Percentiles rank a stretch among this genome's conserved stretches.
phyloP scores from a whole-genome alignment of 1,140 invertebrate genomes.

The Nilaparvata lugens region DNA sequence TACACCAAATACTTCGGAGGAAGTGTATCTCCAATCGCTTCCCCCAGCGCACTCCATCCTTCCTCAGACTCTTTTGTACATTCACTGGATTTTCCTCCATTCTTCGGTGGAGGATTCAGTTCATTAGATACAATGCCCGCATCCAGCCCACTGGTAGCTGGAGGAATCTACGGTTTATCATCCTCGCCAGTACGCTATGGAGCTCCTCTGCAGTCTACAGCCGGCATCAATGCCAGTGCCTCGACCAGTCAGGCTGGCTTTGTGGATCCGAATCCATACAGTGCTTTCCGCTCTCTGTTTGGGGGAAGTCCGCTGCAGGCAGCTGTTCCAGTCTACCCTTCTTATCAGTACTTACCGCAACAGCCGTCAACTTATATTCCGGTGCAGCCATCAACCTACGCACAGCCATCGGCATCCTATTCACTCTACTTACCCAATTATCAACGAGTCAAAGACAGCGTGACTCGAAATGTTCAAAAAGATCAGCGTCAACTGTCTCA shows the following conservation, averaged over 20 bases:
- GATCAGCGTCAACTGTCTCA: not conserved
- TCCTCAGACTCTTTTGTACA: conserved; percentile 11
- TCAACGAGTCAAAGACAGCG: not conserved
- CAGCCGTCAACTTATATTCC: not conserved
- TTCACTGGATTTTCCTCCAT: conserved; percentile 11
- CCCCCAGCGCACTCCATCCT: not conserved
- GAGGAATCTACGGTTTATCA: not conserved
- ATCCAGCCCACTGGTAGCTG: not conserved
- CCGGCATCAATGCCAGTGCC: not conserved
- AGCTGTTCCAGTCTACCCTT: not conserved
- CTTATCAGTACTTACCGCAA: conserved; percentile 4
- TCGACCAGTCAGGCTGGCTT: not conserved
- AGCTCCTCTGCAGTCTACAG: not conserved
- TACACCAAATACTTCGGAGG: conserved; percentile 13
- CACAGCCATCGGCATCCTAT: not conserved
- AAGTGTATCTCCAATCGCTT: not conserved
- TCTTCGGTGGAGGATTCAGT: conserved; percentile 8
- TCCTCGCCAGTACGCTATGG: not conserved
- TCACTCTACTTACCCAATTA: not conserved
- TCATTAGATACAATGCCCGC: not conserved
- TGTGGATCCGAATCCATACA: conserved; percentile 6
- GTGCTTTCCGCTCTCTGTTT: conserved; percentile 8
- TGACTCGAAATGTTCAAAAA: not conserved
- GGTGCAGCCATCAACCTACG: not conserved
- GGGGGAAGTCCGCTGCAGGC: not conserved